Evolutionary conservation across 2,113 vertebrate species (phyloP), one percentile per base, ranked within the genome.

Genomic region (Mesembrinibis cayennensis): DNA sequence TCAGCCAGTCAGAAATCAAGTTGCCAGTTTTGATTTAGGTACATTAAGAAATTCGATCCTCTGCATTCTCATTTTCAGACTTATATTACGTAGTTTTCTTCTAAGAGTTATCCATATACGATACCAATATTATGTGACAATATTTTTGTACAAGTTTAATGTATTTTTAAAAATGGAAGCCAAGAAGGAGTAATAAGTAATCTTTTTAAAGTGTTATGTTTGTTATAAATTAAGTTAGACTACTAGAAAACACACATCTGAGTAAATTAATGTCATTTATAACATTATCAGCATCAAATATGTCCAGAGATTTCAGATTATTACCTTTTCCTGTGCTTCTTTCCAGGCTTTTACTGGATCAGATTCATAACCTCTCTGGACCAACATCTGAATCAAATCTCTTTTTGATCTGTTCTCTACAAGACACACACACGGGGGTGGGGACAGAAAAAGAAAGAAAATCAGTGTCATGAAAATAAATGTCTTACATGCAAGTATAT

Each of bases 291-390:
- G 17, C 16, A 71, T 55, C 52, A 87, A 82, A 56, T 13, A 42
- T 4, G 70, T n/a, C 6, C 30, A 72, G n/a, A 59, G 13, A 83
- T 49, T 83, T 95, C 83, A 92, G 92, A 89, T 96, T 82, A 89
- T 98, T 98, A 99, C 99, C 99, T 99, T 99, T 97, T 99, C 99
- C 98, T 99, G 99, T 87, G 99, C 98, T 97, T 99, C 99, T 93
- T 98, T 97, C 99, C 99, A 99, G 71, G 99, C 99, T 93, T 98
- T 99, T 76, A 99, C 99, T n/a, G 99, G 99, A 97, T 99, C 99
- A 25, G 99, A 99, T 97, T 99, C 99, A 87, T 97, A 99, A 91
- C 99, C 99, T 97, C 98, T 99, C 98, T 99, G 99, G 71, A 99
- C 98, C 97, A 99, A 97, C 99, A 99, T 98, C 94, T 99, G 98